Percentiles rank a stretch among this genome's conserved stretches.
These are phyloP conservation scores for Limnephilus marmoratus DNA, from an alignment of 2,888 invertebrate species.

Conservation along the genomic window DNA sequence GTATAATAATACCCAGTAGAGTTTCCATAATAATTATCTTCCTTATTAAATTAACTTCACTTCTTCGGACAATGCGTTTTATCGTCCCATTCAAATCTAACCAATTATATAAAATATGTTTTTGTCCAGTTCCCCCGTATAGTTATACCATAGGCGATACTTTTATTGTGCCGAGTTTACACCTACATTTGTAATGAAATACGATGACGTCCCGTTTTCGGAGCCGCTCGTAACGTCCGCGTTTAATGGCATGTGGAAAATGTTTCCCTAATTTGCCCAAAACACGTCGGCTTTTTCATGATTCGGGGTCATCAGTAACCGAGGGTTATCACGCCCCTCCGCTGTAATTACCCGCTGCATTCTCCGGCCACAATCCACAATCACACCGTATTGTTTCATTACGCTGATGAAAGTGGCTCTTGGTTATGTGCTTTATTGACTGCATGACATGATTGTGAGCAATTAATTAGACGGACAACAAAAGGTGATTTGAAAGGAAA, in stretches of 20 bases:
- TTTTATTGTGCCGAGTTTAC: slow-evolving; percentile 60
- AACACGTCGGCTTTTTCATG: slow-evolving; percentile 50
- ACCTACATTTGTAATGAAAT: slow-evolving; percentile 62
- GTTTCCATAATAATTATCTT: too few relatives aligned
- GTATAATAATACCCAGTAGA: too few relatives aligned
- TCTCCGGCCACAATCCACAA: slow-evolving; percentile 63
- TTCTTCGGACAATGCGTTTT: not conserved
- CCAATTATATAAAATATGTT: slow-evolving; percentile 25
- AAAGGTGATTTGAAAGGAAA: not conserved
- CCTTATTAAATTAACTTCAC: not conserved
- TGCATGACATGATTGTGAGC: not conserved
- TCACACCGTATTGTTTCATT: slow-evolving; percentile 44
- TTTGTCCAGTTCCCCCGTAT: not conserved
- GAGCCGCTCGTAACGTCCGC: slow-evolving; percentile 48
- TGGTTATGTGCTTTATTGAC: slow-evolving; percentile 15
- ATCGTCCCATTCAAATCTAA: slow-evolving; percentile 6
- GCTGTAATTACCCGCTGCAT: slow-evolving; percentile 61
- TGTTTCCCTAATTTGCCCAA: slow-evolving; percentile 59
- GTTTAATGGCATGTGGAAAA: slow-evolving; percentile 60
- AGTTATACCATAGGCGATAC: slow-evolving; percentile 24
- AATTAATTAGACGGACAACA: slow-evolving; percentile 8
- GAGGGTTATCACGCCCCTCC: slow-evolving; percentile 52
- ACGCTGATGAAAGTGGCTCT: slow-evolving; percentile 40
- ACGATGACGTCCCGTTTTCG: slow-evolving; percentile 60
- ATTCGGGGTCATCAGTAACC: slow-evolving; percentile 42